Evolutionary conservation across 1,140 invertebrate genomes (phyloP), one percentile per base, ranked within the genome.

Genomic region (Procambarus clarkii): DNA sequence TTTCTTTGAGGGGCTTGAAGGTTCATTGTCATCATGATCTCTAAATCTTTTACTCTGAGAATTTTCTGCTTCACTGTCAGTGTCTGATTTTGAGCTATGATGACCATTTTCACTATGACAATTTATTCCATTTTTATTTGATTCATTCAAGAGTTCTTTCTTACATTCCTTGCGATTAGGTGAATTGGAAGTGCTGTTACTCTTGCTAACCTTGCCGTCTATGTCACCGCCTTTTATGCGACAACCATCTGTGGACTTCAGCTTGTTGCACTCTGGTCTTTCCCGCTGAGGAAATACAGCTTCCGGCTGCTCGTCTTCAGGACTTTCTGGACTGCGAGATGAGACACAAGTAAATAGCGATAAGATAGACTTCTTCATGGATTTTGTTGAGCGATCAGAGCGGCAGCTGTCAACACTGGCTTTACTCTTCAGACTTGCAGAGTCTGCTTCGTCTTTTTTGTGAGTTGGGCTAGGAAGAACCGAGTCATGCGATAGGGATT

Each of bases 281-380:
- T 58, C n/a, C n/a, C 69, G 44, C 18, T 60, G 77, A 21, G 77
- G 77, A 45, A 21, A 46, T n/a, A n/a, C 24, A 77, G 86, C 86
- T 48, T 79, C 86, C 11, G 86, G 86, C 44, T 88, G 50, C 9
- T 88, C 86, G 60, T 88, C 86, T 48, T 88, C 77, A 2, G 89
- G 89, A 45, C 74, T 91, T 11, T 84, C 89, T 2, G 89, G 89
- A 54, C 89, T 91, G 15, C 76, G 74, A 24, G 89, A 54, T 18
- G 89, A 85, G 9, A 91, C 89, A 79, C 89, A 91, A n/a, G 89
- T 91, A 78, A 91, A 91, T n/a, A 91, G 60, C 4, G 89, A 91
- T 21, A 91, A 71, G 54, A 91, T 60, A 21, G 89, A 91, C 50
- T 85, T 84, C 45, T 91, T 91, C 82, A 91, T 85, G 45, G 89